Evolutionary conservation across 2,888 invertebrate genomes (phyloP), one percentile per base, ranked within the genome.

Genomic region (Drosophila ustulata): DNA sequence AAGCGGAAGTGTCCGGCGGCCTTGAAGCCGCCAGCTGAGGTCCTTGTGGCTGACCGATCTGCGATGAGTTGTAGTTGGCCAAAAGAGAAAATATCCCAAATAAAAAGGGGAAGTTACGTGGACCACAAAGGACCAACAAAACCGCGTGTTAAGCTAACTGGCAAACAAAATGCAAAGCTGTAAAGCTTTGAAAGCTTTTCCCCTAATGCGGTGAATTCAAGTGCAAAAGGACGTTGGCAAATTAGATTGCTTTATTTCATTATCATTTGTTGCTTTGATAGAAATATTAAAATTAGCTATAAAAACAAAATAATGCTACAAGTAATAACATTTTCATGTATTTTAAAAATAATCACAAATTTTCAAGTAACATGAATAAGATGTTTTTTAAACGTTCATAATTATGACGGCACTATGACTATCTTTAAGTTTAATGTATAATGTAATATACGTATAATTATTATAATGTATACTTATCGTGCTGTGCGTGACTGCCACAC

Each of bases 41-140:
- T 26, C 28, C 32, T 23, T 32, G 37, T 39, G 43, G 18, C 28
- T 51, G 28, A 52, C 52, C 45, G 75, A 74, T 74, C 73, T 57
- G 45, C 28, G 34, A 34, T 3, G 47, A 46, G n/a, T 26, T 9
- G 7, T 9, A 28, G 7, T 6, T 11, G 0, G 6, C 9, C 0
- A 5, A 39, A 72, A 62, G 73, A 73, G 73, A 59, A 62, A 47
- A 74, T 50, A 43, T 43, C 65, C 73, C 53, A 30, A 26, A n/a
- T 4, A 2, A 11, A 8, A 2, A 45, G 61, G 51, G 66, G 47
- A 41, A 50, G 13, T 7, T 30, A 0, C 5, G 34, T 1, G 11
- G 11, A 13, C n/a, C n/a, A 18, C 32, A 11, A 30, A 41, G 18
- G 11, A 1, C 30, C n/a, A 18, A 56, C 13, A 13, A 4, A 32